These are phyloP conservation scores for Phytoseiulus persimilis DNA, from an alignment of 2,888 invertebrate species.

Conservation along the genomic window DNA sequence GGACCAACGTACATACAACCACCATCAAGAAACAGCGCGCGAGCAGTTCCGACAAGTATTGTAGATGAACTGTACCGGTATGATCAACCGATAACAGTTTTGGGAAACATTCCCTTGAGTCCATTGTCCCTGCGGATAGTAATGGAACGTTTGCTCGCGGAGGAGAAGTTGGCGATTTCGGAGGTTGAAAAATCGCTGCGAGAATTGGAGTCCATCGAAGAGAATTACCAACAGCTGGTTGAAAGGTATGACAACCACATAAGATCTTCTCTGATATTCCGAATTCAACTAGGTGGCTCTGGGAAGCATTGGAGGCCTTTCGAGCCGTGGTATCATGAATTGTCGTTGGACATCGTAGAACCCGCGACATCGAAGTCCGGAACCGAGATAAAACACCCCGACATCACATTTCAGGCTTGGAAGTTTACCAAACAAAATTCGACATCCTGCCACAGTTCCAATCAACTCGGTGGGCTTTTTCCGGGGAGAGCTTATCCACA, in stretches of 20 bases:
- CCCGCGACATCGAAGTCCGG: no score
- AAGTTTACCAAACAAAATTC: background rate
- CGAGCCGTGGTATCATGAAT: no score
- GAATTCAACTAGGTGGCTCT: no score
- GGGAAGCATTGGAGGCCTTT: no score
- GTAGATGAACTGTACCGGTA: background rate
- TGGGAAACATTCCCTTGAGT: background rate
- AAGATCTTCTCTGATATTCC: no score
- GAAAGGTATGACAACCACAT: background rate
- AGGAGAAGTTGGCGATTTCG: background rate
- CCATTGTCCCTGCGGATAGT: background rate
- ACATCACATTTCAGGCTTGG: background rate
- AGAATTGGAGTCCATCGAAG: background rate
- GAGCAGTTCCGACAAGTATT: background rate
- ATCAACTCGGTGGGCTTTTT: slow-evolving; percentile 34
- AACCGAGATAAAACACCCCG: no score
- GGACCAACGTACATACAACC: background rate
- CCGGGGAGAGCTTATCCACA: slow-evolving; percentile 21
- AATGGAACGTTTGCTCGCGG: slow-evolving; percentile 19
- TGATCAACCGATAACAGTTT: background rate
- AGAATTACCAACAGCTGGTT: background rate
- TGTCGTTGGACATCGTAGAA: no score
- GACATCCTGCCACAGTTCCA: background rate
- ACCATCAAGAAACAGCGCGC: background rate
- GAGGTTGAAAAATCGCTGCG: background rate